Percentiles rank a stretch among this genome's conserved stretches.
phyloP scores from a whole-genome alignment of 64 coral and sea anemone genomes.

The Platygyra sinensis region DNA sequence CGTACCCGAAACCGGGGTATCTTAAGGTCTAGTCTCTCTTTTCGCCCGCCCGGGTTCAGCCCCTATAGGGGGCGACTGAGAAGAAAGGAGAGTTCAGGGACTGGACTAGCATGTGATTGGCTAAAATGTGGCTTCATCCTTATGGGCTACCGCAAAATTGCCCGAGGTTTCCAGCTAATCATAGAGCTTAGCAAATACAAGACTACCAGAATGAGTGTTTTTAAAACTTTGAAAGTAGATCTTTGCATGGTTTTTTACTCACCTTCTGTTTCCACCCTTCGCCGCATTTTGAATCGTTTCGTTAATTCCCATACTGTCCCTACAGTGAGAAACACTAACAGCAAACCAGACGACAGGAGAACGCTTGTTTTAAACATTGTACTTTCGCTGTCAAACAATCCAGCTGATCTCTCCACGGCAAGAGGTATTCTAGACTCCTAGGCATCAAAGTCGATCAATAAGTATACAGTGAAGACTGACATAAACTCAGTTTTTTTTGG shows the following conservation, averaged over 20 bases:
- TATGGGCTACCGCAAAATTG: not conserved
- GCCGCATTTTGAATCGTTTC: not conserved
- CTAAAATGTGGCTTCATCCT: not conserved
- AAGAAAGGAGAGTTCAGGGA: no score
- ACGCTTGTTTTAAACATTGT: not conserved
- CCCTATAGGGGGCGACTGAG: no score
- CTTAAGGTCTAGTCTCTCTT: no score
- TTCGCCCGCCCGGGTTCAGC: no score
- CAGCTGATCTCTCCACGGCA: slow-evolving; percentile 16
- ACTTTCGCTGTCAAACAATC: not conserved
- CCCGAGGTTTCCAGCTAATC: no score
- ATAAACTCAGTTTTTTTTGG: no score
- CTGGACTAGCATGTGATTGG: no score
- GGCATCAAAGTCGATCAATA: not conserved
- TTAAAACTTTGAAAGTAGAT: not conserved
- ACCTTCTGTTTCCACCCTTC: not conserved
- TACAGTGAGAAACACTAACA: not conserved
- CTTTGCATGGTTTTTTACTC: not conserved
- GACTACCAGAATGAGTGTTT: no score
- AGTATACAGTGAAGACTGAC: not conserved
- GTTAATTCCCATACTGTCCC: slow-evolving; percentile 1
- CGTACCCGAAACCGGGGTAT: no score
- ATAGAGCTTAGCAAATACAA: no score
- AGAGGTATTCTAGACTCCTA: slow-evolving; percentile 8
- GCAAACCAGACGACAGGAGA: not conserved